Conservation (phyloP, 1,140 invertebrate species). For the Aphis craccivora region DNA sequence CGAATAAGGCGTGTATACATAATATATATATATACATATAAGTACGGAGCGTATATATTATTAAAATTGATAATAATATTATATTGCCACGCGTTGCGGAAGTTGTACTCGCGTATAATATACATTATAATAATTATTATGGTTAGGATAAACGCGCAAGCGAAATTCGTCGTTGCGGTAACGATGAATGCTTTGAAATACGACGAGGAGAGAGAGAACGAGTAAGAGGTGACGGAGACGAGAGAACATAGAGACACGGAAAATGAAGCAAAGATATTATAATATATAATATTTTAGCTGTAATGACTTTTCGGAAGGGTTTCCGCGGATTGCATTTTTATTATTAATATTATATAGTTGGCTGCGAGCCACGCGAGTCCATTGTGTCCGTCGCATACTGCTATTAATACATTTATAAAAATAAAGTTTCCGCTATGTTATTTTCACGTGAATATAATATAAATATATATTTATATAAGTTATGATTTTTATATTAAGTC, state of each 20-base stretch:
- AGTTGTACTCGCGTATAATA: no score
- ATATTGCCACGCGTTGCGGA: no score
- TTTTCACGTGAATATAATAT: background rate
- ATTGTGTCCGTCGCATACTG: background rate
- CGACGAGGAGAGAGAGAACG: no score
- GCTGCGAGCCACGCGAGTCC: background rate
- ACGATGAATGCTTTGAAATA: no score
- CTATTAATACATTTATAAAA: background rate
- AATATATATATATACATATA: no score
- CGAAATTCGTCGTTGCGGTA: no score
- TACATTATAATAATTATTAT: no score
- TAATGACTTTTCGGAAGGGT: background rate
- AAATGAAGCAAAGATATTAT: background rate
- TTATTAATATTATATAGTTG: background rate
- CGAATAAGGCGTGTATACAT: no score
- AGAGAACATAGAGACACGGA: background rate
- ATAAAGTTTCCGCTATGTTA: background rate
- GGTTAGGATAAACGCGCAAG: no score
- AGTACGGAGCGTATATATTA: no score
- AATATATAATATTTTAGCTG: background rate
- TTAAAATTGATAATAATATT: no score
- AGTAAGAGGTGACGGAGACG: background rate
- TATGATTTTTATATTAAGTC: background rate
- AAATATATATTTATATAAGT: background rate
- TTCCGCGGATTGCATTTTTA: background rate